Conservation (phyloP, 2,797 vertebrate species). For the Gymnothorax javanicus region DNA sequence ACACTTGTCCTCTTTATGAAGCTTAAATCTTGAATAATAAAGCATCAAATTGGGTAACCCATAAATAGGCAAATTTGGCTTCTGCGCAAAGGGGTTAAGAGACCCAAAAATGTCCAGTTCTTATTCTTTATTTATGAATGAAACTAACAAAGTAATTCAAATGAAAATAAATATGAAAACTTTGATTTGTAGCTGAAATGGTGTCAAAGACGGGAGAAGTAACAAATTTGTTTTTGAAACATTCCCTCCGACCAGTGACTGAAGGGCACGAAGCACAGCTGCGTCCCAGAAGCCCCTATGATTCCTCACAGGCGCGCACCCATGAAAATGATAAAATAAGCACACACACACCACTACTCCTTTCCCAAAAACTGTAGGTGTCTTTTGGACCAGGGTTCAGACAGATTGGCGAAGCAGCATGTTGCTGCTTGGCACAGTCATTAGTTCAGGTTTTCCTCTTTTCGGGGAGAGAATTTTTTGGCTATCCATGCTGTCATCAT, state of each 20-base stretch:
- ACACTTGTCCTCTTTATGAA: no score
- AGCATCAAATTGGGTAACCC: no score
- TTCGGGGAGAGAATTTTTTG: slow-evolving; percentile 22
- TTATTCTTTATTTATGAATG: not conserved
- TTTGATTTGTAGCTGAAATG: not conserved
- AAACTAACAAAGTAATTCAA: not conserved
- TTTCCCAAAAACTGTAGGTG: slow-evolving; percentile 65
- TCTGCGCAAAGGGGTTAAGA: no score
- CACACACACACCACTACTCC: slow-evolving; percentile 54
- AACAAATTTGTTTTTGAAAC: not conserved
- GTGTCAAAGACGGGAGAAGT: not conserved
- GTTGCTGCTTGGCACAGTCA: slow-evolving; percentile 71
- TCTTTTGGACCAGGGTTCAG: slow-evolving; percentile 70
- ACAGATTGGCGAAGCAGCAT: slow-evolving; percentile 80
- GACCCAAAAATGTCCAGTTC: not conserved
- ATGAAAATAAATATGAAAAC: not conserved
- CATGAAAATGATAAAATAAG: slow-evolving; percentile 55
- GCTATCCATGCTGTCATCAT: not conserved
- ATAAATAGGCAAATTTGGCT: no score
- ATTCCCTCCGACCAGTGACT: slow-evolving; percentile 12
- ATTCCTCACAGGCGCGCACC: slow-evolving; percentile 29
- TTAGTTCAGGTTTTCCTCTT: slow-evolving; percentile 32
- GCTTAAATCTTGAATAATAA: no score
- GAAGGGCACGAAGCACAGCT: slow-evolving; percentile 18
- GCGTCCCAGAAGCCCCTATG: slow-evolving; percentile 21